Evolutionary conservation across 2,888 invertebrate genomes (phyloP), one percentile per base, ranked within the genome.

Genomic region (Omphaloscelis lunosa): DNA sequence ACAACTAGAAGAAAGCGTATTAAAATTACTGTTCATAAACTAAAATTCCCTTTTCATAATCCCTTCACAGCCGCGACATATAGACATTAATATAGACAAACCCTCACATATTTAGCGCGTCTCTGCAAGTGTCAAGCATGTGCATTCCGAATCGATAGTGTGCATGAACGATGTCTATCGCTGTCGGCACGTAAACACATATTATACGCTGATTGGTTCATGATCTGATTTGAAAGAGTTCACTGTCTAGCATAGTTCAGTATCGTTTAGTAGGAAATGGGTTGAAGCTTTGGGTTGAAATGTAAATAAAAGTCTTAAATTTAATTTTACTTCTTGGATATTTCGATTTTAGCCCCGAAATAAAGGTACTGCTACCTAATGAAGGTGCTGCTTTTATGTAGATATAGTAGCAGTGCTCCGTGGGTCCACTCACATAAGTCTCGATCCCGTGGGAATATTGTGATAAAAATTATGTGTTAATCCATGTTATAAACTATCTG

Each of bases 131-230:
- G 90, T 90, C 90, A 90, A 88, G 80, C 86, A 85, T 86, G 88
- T 93, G 91, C 90, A 93, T 93, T 90, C 91, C 92, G 90, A 94
- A 93, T 93, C 93, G 89, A 93, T 93, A 92, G 92, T 93, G 91
- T 45, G 45, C 45, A 45, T 93, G 92, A 89, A 87, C 87, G 85
- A 83, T 84, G 86, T 90, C 90, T 75, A 80, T 5, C 77, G 62
- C 80, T 77, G 66, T 23, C 73, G 75, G 71, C 73, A 86, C 65
- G 59, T 84, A 80, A 82, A 67, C 78, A 79, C 77, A 63, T 77
- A 72, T 72, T 79, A 79, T 59, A 58, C 61, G 45, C 67, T 69
- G 78, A 83, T 84, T 80, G 77, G 67, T 53, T 58, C 15, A 45
- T 73, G 65, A 78, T 75, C 68, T 66, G 56, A 23, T 77, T 39